A percentile compares a stretch with the other conserved stretches of the same genome.
These are phyloP conservation scores for Protosalanx chinensis DNA, from an alignment of 2,797 vertebrate genomes.

Conservation along the genomic window DNA sequence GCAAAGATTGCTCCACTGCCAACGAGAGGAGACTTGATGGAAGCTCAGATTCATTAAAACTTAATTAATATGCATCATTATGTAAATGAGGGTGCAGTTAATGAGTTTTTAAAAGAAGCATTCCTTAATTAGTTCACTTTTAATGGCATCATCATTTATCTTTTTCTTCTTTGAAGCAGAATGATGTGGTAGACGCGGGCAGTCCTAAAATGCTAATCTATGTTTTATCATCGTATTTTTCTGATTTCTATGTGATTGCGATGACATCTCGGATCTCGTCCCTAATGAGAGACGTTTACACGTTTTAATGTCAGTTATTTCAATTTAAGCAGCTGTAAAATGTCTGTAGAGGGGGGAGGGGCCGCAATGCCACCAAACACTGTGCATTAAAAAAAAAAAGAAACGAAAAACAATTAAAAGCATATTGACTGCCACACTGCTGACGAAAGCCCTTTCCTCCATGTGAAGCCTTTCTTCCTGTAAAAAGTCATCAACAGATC, in stretches of 20 bases:
- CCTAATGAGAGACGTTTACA: conserved; percentile 80
- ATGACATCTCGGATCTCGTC: conserved; percentile 67
- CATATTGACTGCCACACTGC: conserved; percentile 54
- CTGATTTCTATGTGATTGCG: conserved; percentile 84
- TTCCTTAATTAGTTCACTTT: conserved; percentile 99
- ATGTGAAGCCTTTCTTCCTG: conserved; percentile 47
- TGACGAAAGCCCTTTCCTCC: conserved; percentile 56
- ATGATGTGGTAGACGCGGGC: conserved; percentile 93
- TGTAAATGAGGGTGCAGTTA: conserved; percentile 99
- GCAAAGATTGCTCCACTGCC: conserved; percentile 99
- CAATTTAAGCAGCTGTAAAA: conserved; percentile 50
- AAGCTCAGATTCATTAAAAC: conserved; percentile 99
- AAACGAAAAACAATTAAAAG: conserved; percentile 60
- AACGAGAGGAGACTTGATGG: conserved; percentile 98
- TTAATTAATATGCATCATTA: conserved; percentile 99
- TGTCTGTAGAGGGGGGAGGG: conserved; percentile 21
- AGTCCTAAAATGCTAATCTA: conserved; percentile 91
- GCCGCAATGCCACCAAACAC: conserved; percentile 45
- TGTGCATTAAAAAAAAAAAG: conserved; percentile 40
- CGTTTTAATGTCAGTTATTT: conserved; percentile 68
- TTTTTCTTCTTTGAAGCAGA: conserved; percentile 99
- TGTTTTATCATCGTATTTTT: conserved; percentile 85
- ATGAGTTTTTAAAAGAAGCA: conserved; percentile 99
- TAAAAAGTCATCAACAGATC: conserved; percentile 62
- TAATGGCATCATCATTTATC: conserved; percentile 99